Conservation (phyloP, 2,888 invertebrate species). For the Deilephila elpenor region DNA sequence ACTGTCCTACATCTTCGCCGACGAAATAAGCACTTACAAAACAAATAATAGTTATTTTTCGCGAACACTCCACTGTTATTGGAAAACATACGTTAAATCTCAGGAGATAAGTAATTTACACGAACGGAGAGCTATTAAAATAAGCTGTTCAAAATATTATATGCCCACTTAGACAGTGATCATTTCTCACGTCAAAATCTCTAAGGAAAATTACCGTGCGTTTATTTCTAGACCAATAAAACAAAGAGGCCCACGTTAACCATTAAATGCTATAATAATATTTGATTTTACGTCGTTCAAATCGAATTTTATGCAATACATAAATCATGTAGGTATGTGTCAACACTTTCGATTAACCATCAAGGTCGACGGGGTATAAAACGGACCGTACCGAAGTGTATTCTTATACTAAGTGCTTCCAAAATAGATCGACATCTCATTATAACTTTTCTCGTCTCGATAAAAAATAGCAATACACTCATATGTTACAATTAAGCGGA, state of each 20-base stretch:
- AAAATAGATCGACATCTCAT: constrained; percentile 76
- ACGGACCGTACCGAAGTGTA: constrained; percentile 60
- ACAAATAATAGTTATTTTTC: not conserved
- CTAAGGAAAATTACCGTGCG: constrained; percentile 47
- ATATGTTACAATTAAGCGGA: constrained; percentile 67
- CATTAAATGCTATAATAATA: constrained; percentile 70
- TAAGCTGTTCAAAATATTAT: constrained; percentile 46
- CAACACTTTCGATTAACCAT: constrained; percentile 80
- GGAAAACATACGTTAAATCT: constrained; percentile 23
- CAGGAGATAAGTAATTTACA: constrained; percentile 34
- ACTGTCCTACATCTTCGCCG: not conserved
- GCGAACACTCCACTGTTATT: not conserved
- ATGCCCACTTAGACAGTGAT: constrained; percentile 43
- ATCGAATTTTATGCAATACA: constrained; percentile 69
- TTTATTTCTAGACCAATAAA: constrained; percentile 67
- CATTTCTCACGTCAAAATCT: constrained; percentile 50
- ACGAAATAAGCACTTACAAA: not conserved
- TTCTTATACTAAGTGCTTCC: constrained; percentile 75
- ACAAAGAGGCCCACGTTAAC: constrained; percentile 64
- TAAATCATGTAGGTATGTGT: constrained; percentile 74
- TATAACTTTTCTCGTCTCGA: constrained; percentile 76
- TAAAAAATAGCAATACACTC: constrained; percentile 79
- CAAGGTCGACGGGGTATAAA: constrained; percentile 71
- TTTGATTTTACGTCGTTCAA: constrained; percentile 73
- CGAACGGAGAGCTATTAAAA: constrained; percentile 48